Base-by-base conservation (phyloP, 2,888 invertebrate genomes). In the Cheilosia variabilis region DNA sequence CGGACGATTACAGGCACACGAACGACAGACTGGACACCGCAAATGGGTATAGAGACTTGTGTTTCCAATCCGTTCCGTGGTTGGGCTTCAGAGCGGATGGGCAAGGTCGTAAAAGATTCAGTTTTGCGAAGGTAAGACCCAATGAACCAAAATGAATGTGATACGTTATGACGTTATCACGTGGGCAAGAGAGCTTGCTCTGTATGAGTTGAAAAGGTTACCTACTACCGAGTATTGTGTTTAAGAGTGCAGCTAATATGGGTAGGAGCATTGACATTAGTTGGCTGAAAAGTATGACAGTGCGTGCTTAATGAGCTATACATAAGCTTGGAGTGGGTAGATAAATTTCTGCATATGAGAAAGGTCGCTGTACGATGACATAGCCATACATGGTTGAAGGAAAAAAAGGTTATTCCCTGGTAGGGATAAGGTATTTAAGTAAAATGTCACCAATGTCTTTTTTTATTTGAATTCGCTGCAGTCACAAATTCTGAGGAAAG, bases 161-260 rank as follows among this genome's bases (percentile, higher is more conserved):
- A 53, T 68, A 60, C 22, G 13, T 9, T 53, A 52, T 68, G 52
- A 76, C 68, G 76, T 34, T 76, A 45, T 68, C 68, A 76, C 60
- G 60, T 68, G 60, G 41, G 43, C 24, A 27, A 17, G 37, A n/a
- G 37, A 31, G 60, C 45, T 60, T 53, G 34, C 7, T 2, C 9
- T 31, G 45, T 53, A 50, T 19, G n/a, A 57, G 47, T 75, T 75
- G 75, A 60, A 60, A 68, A 68, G 76, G 76, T 66, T 68, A 66
- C 31, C 31, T 52, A 45, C 22, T 19, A 27, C 41, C 37, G 43
- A 50, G 41, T 41, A 62, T 31, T 31, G 9, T 31, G 7, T 10
- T 53, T 53, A 62, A 19, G n/a, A 17, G 45, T 31, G 9, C 2
- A 7, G 17, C 0, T 5, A 17, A 9, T 17, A 47, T n/a, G 15